Evolutionary conservation across 2,113 vertebrate genomes (phyloP).

Genomic region (Prolemur simus): DNA sequence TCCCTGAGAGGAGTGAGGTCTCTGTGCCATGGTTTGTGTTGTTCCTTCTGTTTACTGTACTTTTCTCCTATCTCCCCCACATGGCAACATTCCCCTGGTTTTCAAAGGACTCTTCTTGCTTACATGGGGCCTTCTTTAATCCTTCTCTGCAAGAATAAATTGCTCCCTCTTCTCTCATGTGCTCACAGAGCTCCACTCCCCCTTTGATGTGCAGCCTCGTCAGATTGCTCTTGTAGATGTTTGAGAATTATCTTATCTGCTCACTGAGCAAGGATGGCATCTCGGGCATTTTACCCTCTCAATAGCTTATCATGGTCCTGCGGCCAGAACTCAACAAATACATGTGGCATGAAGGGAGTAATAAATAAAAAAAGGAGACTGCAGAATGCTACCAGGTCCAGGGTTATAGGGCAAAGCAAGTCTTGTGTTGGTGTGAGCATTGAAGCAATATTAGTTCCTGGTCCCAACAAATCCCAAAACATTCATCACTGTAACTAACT

Average conservation of each 20-base stretch:
- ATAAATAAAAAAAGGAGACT: neutral
- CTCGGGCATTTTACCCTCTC: neutral
- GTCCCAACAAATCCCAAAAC: neutral
- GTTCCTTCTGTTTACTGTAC: neutral
- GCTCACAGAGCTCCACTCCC: neutral
- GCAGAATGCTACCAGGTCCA: neutral
- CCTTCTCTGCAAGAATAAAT: neutral
- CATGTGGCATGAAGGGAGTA: neutral
- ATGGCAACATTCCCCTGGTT: neutral
- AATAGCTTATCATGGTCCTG: neutral
- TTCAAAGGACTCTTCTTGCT: neutral
- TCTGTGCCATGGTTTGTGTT: neutral
- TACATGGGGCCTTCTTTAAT: neutral
- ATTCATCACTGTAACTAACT: neutral
- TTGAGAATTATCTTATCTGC: neutral
- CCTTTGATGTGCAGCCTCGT: neutral
- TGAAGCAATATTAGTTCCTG: neutral
- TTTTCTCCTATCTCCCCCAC: neutral
- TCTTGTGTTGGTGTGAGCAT: neutral
- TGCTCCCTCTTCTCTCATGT: neutral
- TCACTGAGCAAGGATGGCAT: neutral
- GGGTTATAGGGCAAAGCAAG: neutral
- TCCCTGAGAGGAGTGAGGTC: neutral
- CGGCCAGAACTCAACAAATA: neutral
- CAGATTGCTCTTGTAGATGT: neutral